A percentile compares a stretch with the other conserved stretches of the same genome.
Conservation (phyloP, 2,888 invertebrate genomes). For the Euspilapteryx auroguttella region DNA sequence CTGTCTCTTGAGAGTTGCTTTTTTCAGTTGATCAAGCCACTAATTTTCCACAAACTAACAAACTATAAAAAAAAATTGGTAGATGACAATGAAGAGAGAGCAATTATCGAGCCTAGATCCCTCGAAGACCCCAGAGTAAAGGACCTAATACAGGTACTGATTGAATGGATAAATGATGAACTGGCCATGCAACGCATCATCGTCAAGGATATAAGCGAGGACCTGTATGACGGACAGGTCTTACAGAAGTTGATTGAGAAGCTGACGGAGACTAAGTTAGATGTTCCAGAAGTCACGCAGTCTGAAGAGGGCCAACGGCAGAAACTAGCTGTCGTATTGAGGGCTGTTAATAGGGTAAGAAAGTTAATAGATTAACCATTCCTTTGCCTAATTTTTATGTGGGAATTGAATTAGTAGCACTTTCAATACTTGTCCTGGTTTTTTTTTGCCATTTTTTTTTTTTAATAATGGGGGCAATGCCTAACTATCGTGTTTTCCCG, state of each 20-base stretch:
- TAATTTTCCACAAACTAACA: no score
- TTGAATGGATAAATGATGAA: conserved; percentile 99
- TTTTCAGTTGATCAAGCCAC: no score
- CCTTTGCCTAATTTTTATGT: no score
- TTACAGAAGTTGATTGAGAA: conserved; percentile 78
- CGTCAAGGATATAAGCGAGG: conserved; percentile 94
- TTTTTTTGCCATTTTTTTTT: no score
- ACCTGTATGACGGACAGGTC: conserved; percentile 94
- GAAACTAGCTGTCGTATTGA: conserved; percentile 86
- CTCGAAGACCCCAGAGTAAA: conserved; percentile 84
- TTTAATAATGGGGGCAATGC: no score
- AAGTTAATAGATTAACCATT: no score
- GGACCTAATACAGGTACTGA: conserved; percentile 82
- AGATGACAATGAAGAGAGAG: conserved; percentile 87
- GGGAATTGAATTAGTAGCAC: no score
- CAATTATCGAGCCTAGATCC: conserved; percentile 90
- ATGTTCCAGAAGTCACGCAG: conserved; percentile 98
- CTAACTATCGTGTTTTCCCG: no score
- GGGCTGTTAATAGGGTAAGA: conserved; percentile 82
- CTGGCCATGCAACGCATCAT: conserved; percentile 95
- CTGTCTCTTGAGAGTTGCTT: no score
- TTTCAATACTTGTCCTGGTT: no score
- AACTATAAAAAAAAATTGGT: no score
- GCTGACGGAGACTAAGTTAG: conserved; percentile 83
- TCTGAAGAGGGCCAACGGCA: conserved; percentile 97